Conservation (phyloP, 2,797 vertebrate species). For the Poeciliopsis presidionis region DNA sequence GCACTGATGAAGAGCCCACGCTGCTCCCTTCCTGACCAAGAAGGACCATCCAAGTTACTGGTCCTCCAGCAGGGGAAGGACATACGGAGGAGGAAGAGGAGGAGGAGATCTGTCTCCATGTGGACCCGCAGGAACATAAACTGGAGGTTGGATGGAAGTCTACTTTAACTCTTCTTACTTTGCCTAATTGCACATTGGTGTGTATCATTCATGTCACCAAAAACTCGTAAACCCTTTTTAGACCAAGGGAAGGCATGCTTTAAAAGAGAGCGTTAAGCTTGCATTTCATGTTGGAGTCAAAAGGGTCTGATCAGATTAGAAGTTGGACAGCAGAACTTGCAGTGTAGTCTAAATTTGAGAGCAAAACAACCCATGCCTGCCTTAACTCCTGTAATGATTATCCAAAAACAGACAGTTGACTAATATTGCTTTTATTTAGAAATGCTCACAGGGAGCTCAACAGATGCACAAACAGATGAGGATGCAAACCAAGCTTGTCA, state of each 20-base stretch:
- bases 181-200: neutral
- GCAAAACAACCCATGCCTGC: neutral
- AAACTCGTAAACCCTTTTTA: neutral
- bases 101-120: conserved; percentile 50
- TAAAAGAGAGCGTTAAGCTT: neutral
- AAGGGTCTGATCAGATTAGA: neutral
- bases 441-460: neutral
- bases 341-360: neutral
- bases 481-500: neutral
- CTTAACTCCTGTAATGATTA: neutral
- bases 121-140: conserved; percentile 80
- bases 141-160: conserved; percentile 73
- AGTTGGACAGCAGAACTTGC: neutral
- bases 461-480: neutral
- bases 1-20: conserved; percentile 76
- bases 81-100: conserved; percentile 44
- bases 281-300: neutral
- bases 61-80: conserved; percentile 30
- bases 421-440: neutral
- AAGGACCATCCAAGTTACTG: neutral
- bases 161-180: neutral
- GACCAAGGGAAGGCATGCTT: neutral
- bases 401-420: neutral
- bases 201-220: neutral
- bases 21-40: conserved; percentile 81